Conservation (phyloP, 2,113 vertebrate genomes). For the Tupaia chinensis region DNA sequence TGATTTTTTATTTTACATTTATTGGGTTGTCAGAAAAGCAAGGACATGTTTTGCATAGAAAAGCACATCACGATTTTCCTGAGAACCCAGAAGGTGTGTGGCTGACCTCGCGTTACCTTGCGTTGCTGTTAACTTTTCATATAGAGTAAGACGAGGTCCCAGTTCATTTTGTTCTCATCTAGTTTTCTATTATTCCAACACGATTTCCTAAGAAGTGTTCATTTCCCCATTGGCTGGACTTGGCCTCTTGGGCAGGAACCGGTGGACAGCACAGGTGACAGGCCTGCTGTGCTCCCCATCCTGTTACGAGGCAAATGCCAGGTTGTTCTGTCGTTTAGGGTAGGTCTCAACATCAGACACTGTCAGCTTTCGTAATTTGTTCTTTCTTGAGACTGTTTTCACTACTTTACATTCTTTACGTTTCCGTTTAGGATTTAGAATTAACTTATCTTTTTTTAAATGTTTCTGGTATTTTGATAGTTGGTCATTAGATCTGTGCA, state of each 20-base stretch:
- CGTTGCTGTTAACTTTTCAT: neutral
- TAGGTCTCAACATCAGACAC: too few relatives aligned
- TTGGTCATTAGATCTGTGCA: neutral
- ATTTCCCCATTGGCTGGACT: neutral
- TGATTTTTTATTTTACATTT: neutral
- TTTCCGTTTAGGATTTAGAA: neutral
- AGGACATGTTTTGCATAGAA: too few relatives aligned
- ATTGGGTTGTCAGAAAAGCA: too few relatives aligned
- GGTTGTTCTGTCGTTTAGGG: too few relatives aligned
- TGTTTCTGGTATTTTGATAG: neutral
- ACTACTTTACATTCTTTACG: too few relatives aligned
- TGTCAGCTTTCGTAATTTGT: neutral
- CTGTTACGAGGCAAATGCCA: neutral
- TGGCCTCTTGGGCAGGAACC: neutral
- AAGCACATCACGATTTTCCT: too few relatives aligned
- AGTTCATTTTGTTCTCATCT: fast-evolving
- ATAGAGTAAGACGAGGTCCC: neutral
- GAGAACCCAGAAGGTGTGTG: neutral
- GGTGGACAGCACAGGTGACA: fast-evolving
- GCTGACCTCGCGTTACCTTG: neutral
- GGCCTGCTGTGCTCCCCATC: fast-evolving
- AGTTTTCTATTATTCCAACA: neutral
- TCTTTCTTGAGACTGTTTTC: neutral
- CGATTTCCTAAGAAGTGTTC: neutral
- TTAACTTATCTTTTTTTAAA: neutral